Conservation (phyloP, 2,888 invertebrate genomes). For the Dasysyrphus albostriatus region DNA sequence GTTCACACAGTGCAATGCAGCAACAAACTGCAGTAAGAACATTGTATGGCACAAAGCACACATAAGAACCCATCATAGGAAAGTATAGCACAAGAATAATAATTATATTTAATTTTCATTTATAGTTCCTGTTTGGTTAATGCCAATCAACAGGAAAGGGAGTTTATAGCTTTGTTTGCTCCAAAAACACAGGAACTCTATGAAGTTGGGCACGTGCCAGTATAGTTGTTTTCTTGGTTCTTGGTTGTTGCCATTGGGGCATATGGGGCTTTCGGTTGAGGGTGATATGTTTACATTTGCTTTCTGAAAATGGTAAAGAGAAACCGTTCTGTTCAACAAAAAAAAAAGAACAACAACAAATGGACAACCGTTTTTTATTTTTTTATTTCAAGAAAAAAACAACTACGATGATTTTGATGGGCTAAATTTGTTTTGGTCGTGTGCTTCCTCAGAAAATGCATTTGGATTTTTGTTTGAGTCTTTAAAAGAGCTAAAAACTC, state of each 20-base stretch:
- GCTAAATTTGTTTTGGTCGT: constrained; percentile 52
- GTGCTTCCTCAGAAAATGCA: constrained; percentile 41
- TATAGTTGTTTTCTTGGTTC: not conserved
- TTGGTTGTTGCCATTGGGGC: not conserved
- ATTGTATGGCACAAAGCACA: not conserved
- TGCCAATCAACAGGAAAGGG: constrained; percentile 49
- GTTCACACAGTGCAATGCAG: constrained; percentile 13
- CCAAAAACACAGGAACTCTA: constrained; percentile 72
- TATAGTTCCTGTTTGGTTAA: constrained; percentile 62
- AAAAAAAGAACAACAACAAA: constrained; percentile 37
- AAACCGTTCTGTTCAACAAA: constrained; percentile 57
- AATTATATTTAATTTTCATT: constrained; percentile 65
- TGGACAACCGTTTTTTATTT: constrained; percentile 40
- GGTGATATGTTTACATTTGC: constrained; percentile 70
- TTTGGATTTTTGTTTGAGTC: not conserved
- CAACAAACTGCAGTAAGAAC: constrained; percentile 25
- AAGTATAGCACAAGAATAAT: constrained; percentile 61
- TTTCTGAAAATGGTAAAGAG: constrained; percentile 67
- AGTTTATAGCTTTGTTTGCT: constrained; percentile 68
- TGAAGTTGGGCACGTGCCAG: constrained; percentile 69
- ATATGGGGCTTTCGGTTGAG: not conserved
- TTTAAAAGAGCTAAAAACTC: not conserved
- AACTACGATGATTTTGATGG: constrained; percentile 8
- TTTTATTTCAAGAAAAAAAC: not conserved
- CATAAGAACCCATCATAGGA: constrained; percentile 25